Base-by-base conservation (phyloP, 1,140 invertebrate species). In the Aphelenchoides fujianensis region DNA sequence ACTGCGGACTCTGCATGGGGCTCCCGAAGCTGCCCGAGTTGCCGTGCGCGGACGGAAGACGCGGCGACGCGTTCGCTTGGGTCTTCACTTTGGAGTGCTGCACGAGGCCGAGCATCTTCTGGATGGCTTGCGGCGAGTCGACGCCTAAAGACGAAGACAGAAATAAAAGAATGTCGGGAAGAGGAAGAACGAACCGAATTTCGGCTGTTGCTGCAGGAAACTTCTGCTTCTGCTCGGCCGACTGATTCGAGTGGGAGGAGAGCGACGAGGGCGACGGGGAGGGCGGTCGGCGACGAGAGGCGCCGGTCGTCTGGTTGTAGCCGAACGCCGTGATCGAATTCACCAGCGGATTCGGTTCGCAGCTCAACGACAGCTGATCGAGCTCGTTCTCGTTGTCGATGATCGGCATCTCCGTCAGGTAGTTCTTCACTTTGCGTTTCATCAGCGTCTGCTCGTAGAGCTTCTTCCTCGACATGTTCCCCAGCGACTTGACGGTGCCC, bases 351-450 rank as follows among this genome's bases (percentile, higher is more conserved):
- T 87, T 85, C 1, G 90, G 89, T 82, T 98, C 95, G 84, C 95
- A 97, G 76, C 93, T 91, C 27, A 92, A 85, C 0, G 94, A 97
- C 76, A 97, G 87, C 55, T 90, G 89, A 75, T 94, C 92, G 59
- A 98, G 86, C 74, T 91, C 89, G 74, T 92, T 91, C 85, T 98
- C 95, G 85, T 97, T 92, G 9, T 90, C 92, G 71, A 92, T 91
- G 0, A 95, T 92, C 81, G 93, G 91, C 87, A 98, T 90, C 80
- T 94, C 92, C 53, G 91, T 91, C 34, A 98, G 86, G 86, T 98
- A 98, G 0, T 95, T 92, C 85, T 96, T 96, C 0, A 97, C 95
- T 55, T 94, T 87, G 3, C 94, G 88, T 19, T 95, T 92, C 95
- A 97, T 98, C 86, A 97, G 93, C 30, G 94, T 93, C 88, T 82